Evolutionary conservation across 2,888 invertebrate species (phyloP), one percentile per base, ranked within the genome.

Genomic region (Brachypalpus laphriformis): DNA sequence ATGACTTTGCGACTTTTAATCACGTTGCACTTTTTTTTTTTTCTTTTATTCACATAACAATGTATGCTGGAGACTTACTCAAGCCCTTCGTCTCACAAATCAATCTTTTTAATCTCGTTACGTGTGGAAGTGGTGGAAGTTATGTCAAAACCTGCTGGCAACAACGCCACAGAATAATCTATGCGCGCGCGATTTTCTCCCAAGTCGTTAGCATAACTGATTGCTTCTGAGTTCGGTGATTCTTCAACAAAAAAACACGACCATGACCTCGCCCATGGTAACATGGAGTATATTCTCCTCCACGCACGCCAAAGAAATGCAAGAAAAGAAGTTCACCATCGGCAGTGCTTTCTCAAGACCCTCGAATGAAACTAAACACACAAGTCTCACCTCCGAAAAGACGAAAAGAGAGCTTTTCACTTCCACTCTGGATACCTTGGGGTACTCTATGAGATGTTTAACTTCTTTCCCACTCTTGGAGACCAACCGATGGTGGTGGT

Each of bases 261-360:
- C 87, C 87, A 87, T 87, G 87, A 87, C 87, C 87, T 87, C 87
- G 86, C 83, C 83, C 68, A 80, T 83, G 59, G 76, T n/a, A n/a
- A n/a, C n/a, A 76, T 57, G 42, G 45, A 54, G 42, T 51, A 40
- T 25, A 18, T 68, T 68, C 54, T 65, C 11, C 8, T 28, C 11
- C 34, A 7, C 6, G 37, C 45, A 42, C 31, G 63, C 28, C 68
- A 16, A 68, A 78, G 78, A 82, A 59, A 61, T 45, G 40, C 57
- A 22, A 16, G 28, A 5, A 71, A 71, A 82, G 59, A 82, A 71
- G 71, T 70, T 76, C 47, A 54, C 59, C 68, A 68, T 9, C 37
- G 16, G 34, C 20, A 63, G n/a, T 56, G 70, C 51, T 61, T 37
- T 28, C 49, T 42, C 47, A 59, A 8, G 20, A 22, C 11, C 37